Conservation (phyloP, 2,113 vertebrate genomes). For the Oreochromis spilurus region DNA sequence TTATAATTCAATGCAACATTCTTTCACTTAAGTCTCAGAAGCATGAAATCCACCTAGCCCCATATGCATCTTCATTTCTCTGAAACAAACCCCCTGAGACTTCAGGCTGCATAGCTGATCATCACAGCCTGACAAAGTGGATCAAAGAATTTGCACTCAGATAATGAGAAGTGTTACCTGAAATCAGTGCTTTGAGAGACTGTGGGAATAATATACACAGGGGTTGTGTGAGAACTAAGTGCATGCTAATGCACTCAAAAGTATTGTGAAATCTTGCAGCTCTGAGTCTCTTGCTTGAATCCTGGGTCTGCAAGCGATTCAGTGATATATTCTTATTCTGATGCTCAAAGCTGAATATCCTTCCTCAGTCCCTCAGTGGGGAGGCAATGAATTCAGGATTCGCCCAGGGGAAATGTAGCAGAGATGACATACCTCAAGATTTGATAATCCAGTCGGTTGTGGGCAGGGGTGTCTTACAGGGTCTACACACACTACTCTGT, state of each 20-base stretch:
- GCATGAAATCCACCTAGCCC: conserved; percentile 32
- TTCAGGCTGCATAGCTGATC: conserved; percentile 26
- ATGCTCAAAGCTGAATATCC: conserved; percentile 45
- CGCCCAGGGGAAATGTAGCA: conserved; percentile 32
- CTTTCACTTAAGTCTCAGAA: conserved; percentile 11
- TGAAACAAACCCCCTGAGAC: conserved; percentile 28
- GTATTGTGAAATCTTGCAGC: conserved; percentile 45
- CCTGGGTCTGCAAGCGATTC: conserved; percentile 17
- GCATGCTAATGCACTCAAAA: conserved; percentile 55
- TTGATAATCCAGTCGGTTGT: conserved; percentile 46
- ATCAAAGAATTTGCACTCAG: conserved; percentile 53
- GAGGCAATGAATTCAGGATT: conserved; percentile 11
- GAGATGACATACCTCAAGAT: conserved; percentile 41
- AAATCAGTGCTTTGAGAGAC: conserved; percentile 44
- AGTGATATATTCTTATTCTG: conserved; percentile 42
- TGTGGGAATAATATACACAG: conserved; percentile 40
- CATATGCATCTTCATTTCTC: conserved; percentile 36
- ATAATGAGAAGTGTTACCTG: conserved; percentile 56
- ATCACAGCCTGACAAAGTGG: conserved; percentile 45
- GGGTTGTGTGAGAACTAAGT: conserved; percentile 42
- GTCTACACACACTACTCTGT: not conserved
- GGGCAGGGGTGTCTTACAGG: conserved; percentile 24
- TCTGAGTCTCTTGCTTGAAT: conserved; percentile 32
- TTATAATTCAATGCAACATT: conserved; percentile 11
- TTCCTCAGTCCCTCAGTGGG: conserved; percentile 1